Conservation (phyloP, 2,113 vertebrate species). For the Sterrhoptilus dennistouni region DNA sequence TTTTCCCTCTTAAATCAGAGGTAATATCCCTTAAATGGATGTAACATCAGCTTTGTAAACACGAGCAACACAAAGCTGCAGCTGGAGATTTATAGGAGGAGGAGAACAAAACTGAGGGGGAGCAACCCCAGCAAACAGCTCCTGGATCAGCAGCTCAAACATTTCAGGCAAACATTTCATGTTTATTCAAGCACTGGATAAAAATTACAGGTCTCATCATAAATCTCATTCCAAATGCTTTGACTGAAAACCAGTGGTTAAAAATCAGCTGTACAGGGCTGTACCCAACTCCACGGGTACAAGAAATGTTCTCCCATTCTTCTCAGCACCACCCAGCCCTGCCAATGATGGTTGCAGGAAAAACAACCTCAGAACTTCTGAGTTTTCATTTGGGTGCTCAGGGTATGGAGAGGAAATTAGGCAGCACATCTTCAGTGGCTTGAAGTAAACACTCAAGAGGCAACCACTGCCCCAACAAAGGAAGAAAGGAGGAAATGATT, state of each 20-base stretch:
- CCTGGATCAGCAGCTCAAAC: not conserved
- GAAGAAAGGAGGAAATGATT: not conserved
- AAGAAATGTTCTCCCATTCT: not conserved
- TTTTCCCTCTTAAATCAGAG: not conserved
- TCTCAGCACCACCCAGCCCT: not conserved
- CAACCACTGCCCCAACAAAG: not conserved
- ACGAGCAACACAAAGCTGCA: not conserved
- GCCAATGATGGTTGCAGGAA: rapidly evolving
- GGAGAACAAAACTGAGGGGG: not conserved
- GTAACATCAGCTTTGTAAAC: not conserved
- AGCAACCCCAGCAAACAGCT: not conserved
- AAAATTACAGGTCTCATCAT: not conserved
- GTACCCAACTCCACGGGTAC: rapidly evolving
- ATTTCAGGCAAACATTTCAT: not conserved
- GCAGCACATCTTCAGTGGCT: not conserved
- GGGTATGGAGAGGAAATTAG: not conserved
- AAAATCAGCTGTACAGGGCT: not conserved
- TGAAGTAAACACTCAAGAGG: not conserved
- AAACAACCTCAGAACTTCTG: not conserved
- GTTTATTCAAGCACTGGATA: not conserved
- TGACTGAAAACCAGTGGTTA: not conserved
- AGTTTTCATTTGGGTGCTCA: not conserved
- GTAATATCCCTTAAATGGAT: not conserved
- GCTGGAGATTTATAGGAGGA: not conserved
- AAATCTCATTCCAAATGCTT: not conserved